Conservation (phyloP, 2,888 invertebrate genomes). For the Corbicula japonica region DNA sequence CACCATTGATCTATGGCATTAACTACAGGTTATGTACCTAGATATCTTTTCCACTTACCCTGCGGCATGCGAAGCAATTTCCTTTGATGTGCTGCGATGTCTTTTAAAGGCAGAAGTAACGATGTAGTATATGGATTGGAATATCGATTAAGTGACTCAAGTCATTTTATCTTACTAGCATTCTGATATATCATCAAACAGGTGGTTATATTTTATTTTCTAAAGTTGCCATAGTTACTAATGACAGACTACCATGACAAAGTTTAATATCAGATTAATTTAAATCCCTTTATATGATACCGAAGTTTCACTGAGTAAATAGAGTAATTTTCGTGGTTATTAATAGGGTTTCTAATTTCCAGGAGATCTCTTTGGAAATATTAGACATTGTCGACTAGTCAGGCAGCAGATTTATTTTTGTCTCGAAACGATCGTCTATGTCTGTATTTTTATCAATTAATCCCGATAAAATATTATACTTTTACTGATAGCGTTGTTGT, state of each 20-base stretch:
- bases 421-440: too few species aligned
- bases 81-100: slow-evolving; percentile 37
- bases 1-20: slow-evolving; percentile 4
- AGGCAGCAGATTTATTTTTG: too few species aligned
- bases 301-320: too few species aligned
- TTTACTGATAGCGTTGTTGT: too few species aligned
- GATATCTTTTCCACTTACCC: slow-evolving; percentile 15
- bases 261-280: slow-evolving; percentile 17
- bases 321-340: too few species aligned
- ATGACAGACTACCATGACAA: slow-evolving; percentile 34
- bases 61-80: slow-evolving; percentile 21
- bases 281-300: not conserved
- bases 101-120: slow-evolving; percentile 29
- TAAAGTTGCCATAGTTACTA: slow-evolving; percentile 59
- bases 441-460: too few species aligned
- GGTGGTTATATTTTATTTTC: slow-evolving; percentile 57
- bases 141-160: slow-evolving; percentile 30
- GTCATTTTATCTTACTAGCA: not conserved
- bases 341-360: too few species aligned
- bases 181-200: slow-evolving; percentile 35
- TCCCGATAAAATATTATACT: too few species aligned
- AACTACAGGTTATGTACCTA: not conserved
- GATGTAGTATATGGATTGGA: slow-evolving; percentile 9
- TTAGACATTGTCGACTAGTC: too few species aligned
- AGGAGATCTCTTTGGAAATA: too few species aligned